Base-by-base conservation (phyloP, 2,888 invertebrate genomes). In the Caenorhabditis sp. region DNA sequence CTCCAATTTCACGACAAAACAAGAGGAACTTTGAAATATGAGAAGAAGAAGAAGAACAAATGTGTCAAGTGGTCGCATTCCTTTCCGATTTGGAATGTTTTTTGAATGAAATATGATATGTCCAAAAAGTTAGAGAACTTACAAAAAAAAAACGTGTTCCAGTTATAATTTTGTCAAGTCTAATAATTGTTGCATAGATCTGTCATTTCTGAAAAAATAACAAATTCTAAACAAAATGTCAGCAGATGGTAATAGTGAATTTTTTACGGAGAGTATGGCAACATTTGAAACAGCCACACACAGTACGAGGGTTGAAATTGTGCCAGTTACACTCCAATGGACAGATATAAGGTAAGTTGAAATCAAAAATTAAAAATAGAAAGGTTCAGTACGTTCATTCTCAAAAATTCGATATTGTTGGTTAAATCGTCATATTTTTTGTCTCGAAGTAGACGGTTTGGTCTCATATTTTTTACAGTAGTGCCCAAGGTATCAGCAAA, bases 281-380 rank as follows among this genome's bases (percentile, higher is more conserved):
- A 31, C 31, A 31, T 31, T 7, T 31, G 31, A 31, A 31, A 67
- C 71, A 21, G 59, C 71, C 8, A 67, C 63, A n/a, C 60, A 60
- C 57, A 67, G 67, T 50, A 67, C 67, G 10, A 50, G 67, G 0
- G 58, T 61, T 4, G 68, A 73, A 52, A 64, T 68, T 23, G 63
- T 73, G 38, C 73, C 73, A 17, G 73, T 73, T 17, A 63, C 73
- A 3, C 52, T 73, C 25, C 62, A 62, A 26, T 31, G 31, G 31
- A 31, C 31, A 7, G 31, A 31, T 31, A 31, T 31, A 7, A 31
- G 31, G 31, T 31, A 7, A 7, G 31, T 31, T 31, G n/a, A n/a
- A n/a, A n/a, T n/a, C n/a, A n/a, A n/a, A n/a, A n/a, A n/a, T n/a
- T 1, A n/a, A 26, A 61, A 5, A 14, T 50, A 57, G 23, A 14